phyloP scores from a whole-genome alignment of 2,113 vertebrate genomes.

The Toxotes jaculatrix region DNA sequence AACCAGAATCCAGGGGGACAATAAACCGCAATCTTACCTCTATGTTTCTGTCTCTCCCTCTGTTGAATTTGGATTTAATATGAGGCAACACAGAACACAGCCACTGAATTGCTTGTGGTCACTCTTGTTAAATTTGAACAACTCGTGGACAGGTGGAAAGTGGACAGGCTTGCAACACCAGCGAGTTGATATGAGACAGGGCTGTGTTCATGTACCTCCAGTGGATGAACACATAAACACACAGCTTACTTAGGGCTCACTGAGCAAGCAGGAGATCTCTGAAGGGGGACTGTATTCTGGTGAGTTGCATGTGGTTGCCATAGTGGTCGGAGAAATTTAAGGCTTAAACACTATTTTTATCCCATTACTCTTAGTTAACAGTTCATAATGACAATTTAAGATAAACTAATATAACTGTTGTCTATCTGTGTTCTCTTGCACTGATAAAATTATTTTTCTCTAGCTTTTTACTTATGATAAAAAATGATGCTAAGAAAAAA shows the following conservation, averaged over 20 bases:
- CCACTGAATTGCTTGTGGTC: not conserved
- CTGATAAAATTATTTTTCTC: not conserved
- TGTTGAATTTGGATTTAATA: not conserved
- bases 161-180: not conserved
- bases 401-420: not conserved
- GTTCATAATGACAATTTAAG: not conserved
- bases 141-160: not conserved
- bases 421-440: not conserved
- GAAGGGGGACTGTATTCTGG: not conserved
- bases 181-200: not conserved
- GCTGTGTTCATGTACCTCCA: conserved; percentile 4
- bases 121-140: conserved; percentile 17
- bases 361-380: not conserved
- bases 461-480: not conserved
- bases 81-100: not conserved
- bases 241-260: not conserved
- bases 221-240: conserved; percentile 7
- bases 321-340: too few relatives aligned
- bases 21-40: not conserved
- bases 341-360: not conserved
- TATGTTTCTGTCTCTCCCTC: not conserved
- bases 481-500: not conserved
- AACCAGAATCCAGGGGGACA: conserved; percentile 34
- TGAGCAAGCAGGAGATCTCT: not conserved
- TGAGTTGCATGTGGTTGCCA: too few relatives aligned